Evolutionary conservation across 2,113 vertebrate genomes (phyloP).

Genomic region (Cyanocitta stelleri): DNA sequence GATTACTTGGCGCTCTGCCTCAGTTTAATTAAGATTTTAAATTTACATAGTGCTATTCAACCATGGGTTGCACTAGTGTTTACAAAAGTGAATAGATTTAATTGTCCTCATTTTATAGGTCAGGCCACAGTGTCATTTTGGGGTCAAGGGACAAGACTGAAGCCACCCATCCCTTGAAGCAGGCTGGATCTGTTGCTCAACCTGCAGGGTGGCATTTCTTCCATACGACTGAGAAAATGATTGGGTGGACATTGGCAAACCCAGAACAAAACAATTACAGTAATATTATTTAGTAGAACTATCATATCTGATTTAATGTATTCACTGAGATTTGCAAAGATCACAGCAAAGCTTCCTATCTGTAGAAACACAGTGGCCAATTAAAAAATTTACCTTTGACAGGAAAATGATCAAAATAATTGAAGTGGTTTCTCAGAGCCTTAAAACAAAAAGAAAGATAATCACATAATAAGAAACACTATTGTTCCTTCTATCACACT

Average conservation of each 20-base stretch:
- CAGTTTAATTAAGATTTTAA: slow-evolving; percentile 15
- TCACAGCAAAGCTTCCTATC: neutral
- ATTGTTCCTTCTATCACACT: neutral
- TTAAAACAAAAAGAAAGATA: neutral
- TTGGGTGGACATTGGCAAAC: neutral
- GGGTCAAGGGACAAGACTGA: neutral
- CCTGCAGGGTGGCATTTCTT: neutral
- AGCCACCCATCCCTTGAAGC: neutral
- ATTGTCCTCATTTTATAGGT: neutral
- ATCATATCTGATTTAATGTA: neutral
- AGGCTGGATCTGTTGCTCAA: neutral
- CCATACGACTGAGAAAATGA: neutral
- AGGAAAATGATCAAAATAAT: neutral
- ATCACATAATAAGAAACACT: neutral
- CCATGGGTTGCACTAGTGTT: neutral
- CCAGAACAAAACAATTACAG: neutral
- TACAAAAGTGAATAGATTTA: neutral
- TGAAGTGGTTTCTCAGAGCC: neutral
- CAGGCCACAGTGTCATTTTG: neutral
- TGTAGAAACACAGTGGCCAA: neutral
- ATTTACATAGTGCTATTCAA: neutral
- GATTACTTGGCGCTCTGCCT: neutral
- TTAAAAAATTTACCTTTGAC: neutral
- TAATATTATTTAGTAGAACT: neutral
- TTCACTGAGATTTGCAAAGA: neutral